Evolutionary conservation across 1,140 invertebrate species (phyloP), one percentile per base, ranked within the genome.

Genomic region (Heliothis subflexa): DNA sequence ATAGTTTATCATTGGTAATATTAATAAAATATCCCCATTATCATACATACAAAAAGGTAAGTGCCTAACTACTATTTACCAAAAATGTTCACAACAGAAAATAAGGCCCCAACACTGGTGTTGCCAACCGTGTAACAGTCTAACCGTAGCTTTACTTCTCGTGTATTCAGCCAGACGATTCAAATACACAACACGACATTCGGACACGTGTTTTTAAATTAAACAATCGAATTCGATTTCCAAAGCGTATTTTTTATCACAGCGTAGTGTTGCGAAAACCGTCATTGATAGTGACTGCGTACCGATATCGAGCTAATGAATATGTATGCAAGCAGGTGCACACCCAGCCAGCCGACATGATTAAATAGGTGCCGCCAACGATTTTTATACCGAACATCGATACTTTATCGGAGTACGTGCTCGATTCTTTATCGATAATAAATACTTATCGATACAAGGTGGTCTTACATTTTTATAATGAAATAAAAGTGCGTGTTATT

Each of bases 321-420:
- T 92, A 92, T 93, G 91, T 91, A 93, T 92, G 85, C 79, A 81
- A 83, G 90, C 90, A 92, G 89, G 92, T 92, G 90, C 85, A 83
- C 68, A 55, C 62, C 55, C 62, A 45, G 54, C 78, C 74, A 79
- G 75, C 59, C 66, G 78, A 83, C 89, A 90, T 93, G 91, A 94
- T 93, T 89, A 92, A 94, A 85, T 91, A 88, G 86, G 89, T 92
- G 90, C 92, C 88, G 88, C 88, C 83, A 81, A 91, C 89, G 86
- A 92, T 93, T 91, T 92, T 91, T 89, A 89, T 86, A 88, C 82
- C 86, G 84, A 91, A 86, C 82, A 88, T 88, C 86, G 85, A 89
- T 87, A 75, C 73, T 75, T 86, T 88, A 88, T 88, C 85, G 83
- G 83, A 83, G 75, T 83, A 88, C 83, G 80, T 86, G 79, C 74